Evolutionary conservation across 2,888 invertebrate genomes (phyloP), one percentile per base, ranked within the genome.

Genomic region (Tanytarsus gracilentus): DNA sequence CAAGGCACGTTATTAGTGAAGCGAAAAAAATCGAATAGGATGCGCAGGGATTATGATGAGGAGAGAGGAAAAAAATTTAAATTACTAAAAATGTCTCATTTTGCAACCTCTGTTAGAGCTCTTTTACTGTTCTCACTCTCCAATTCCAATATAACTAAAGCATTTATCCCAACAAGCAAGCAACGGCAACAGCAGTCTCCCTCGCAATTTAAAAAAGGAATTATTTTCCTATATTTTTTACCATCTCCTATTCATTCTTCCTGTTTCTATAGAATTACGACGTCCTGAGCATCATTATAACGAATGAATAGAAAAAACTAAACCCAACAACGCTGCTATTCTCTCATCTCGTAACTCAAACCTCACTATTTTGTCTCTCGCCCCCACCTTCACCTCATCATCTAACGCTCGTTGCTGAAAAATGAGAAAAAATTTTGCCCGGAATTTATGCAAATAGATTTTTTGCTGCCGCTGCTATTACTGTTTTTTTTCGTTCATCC

Each of bases 361-460:
- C n/a, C n/a, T n/a, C n/a, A n/a, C n/a, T n/a, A n/a, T n/a, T n/a
- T n/a, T n/a, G n/a, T n/a, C n/a, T n/a, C n/a, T n/a, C n/a, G n/a
- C n/a, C n/a, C n/a, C n/a, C n/a, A n/a, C 36, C 36, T 36, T 23
- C 18, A 18, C 11, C n/a, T 18, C 33, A 11, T 30, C 18, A 39
- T 55, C 55, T 55, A 55, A 55, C 55, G 55, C 40, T 44, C n/a
- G n/a, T n/a, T n/a, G n/a, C 21, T 55, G 52, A 51, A 51, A 51
- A 51, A 33, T 52, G 52, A 52, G 36, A 52, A 52, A 55, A 18
- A 56, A 40, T 25, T 56, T 48, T 30, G 58, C 58, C 58, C 48
- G 58, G 48, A 58, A 48, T 58, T 58, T 58, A 58, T 58, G 58
- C 58, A 58, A 58, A 58, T 58, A 58, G 58, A 58, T 58, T 58